Conservation (phyloP, 2,797 vertebrate species). For the Ataeniobius toweri region DNA sequence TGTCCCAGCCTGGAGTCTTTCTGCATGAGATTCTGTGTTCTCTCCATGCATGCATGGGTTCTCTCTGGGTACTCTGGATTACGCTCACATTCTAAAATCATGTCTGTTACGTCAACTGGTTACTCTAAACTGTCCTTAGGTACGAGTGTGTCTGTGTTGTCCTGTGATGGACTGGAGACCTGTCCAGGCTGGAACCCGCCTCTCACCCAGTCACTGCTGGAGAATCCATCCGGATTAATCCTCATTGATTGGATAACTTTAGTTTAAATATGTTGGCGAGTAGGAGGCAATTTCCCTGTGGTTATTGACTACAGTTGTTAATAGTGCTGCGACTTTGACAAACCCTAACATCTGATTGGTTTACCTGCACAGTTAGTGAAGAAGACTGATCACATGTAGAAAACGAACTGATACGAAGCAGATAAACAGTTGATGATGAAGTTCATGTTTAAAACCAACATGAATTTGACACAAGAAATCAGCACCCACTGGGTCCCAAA, state of each 20-base stretch:
- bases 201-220: no score
- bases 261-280: not conserved
- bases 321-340: not conserved
- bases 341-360: not conserved
- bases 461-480: not conserved
- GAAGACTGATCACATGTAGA: not conserved
- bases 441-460: not conserved
- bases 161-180: no score
- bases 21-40: not conserved
- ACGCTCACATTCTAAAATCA: not conserved
- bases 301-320: not conserved
- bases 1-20: not conserved
- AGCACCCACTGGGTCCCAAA: not conserved
- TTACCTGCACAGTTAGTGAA: not conserved
- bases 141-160: no score
- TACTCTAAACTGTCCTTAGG: no score
- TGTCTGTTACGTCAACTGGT: not conserved
- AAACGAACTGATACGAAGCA: not conserved
- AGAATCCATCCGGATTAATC: no score
- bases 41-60: not conserved
- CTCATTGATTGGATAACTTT: no score
- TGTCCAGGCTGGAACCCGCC: no score
- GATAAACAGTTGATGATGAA: not conserved
- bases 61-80: not conserved
- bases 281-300: not conserved